Base-by-base conservation (phyloP, 2,797 vertebrate species). In the Crocidura indochinensis region DNA sequence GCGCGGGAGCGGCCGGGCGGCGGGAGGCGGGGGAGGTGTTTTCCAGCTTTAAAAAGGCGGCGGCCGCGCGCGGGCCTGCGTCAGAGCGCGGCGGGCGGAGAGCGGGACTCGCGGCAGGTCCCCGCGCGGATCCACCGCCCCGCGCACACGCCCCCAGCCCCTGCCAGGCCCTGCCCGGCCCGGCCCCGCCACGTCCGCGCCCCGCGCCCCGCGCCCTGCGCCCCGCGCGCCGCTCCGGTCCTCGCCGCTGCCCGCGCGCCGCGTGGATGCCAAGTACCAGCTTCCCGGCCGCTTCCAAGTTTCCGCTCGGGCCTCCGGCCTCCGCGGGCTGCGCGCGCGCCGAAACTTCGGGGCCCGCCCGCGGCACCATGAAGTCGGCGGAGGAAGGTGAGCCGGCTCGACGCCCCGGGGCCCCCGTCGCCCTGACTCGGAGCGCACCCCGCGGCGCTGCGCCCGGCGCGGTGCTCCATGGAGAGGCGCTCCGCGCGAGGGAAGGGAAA, bases 1-100 rank as follows among this genome's bases (percentile, higher is more conserved):
- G 97, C 51, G 93, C 96, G 97, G 96, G 96, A 95, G 97, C 93
- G 96, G 98, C 97, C 97, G 98, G 96, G 94, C 81, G 98, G 97
- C 98, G 97, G 98, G 96, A 96, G 97, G 95, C 93, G 95, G 95
- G 96, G 97, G 98, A 98, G 99, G 99, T 98, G 98, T 99, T 99
- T 99, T 99, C 99, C 99, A 98, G 98, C 98, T 99, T 99, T 99
- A 99, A 99, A 99, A 99, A 98, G 98, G 97, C 98, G 98, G 94
- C 96, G 98, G 96, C 98, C 97, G 98, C 98, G 94, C 94, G 60
- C 93, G 97, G 98, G 98, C 97, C 98, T 97, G 99, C 99, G 99
- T 99, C 98, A 99, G 98, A 98, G 97, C 91, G 97, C 97, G 98
- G 98, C 98, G 97, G 95, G 98, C 98, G 97, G 95, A 96, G 98